A percentile compares a stretch with the other conserved stretches of the same genome.
Evolutionary conservation across 2,797 vertebrate genomes (phyloP).

Genomic region (Sebastes minor): DNA sequence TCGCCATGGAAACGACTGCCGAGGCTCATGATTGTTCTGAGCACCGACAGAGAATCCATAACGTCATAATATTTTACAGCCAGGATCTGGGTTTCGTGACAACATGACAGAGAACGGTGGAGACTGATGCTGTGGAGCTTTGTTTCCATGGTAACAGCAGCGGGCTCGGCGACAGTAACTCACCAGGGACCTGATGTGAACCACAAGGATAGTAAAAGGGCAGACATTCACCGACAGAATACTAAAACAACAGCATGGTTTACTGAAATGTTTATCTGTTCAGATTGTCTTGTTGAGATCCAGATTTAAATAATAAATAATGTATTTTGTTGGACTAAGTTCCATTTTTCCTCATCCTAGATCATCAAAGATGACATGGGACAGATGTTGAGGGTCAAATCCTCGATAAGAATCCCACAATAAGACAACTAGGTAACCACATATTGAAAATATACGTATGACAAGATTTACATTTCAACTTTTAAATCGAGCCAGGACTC

Average conservation of each 20-base stretch:
- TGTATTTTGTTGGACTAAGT: background rate
- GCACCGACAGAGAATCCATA: background rate
- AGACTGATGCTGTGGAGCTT: slow-evolving; percentile 3
- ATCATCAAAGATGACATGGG: background rate
- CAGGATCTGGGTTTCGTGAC: background rate
- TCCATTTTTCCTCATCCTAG: background rate
- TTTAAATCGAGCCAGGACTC: slow-evolving; percentile 66
- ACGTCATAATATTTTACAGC: background rate
- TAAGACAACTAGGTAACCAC: background rate
- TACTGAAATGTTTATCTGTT: no score
- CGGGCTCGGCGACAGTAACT: background rate
- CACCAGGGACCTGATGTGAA: background rate
- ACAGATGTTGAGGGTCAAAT: background rate
- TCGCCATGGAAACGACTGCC: background rate
- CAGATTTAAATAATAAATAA: background rate
- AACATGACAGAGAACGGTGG: background rate
- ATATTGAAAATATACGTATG: no score
- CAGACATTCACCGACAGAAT: background rate
- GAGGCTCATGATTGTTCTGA: no score
- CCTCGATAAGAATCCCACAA: background rate
- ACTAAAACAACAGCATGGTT: background rate
- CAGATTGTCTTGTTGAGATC: background rate
- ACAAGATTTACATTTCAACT: background rate
- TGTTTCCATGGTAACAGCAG: slow-evolving; percentile 41
- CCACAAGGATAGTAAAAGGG: background rate